Base-by-base conservation (phyloP, 2,888 invertebrate genomes). In the Caenorhabditis parvicauda region DNA sequence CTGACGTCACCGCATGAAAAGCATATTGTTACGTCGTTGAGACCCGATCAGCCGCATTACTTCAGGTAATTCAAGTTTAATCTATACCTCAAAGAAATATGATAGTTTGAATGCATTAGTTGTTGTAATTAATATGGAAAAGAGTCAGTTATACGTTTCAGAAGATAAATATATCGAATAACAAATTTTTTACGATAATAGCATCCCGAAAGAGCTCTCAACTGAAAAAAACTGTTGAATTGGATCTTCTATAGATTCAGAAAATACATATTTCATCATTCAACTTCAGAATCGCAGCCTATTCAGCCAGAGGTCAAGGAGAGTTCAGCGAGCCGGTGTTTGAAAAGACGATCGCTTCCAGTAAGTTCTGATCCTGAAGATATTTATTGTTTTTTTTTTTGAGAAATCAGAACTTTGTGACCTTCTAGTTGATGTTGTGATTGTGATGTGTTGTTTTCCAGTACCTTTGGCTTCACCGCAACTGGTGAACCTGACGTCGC, bases 401-500 rank as follows among this genome's bases (percentile, higher is more conserved):
- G n/a, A n/a, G n/a, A n/a, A n/a, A n/a, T n/a, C n/a, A n/a, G n/a
- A n/a, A n/a, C n/a, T n/a, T n/a, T n/a, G n/a, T n/a, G n/a, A n/a
- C n/a, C n/a, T n/a, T n/a, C n/a, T n/a, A n/a, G 45, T 59, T n/a
- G 42, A 38, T 37, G 19, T 44, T 21, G 43, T 58, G 41, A 48
- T 29, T 57, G 39, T 22, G n/a, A 9, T n/a, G 19, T 41, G n/a
- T 38, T 52, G 29, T 43, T 61, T 61, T 65, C 38, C 76, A 95
- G 95, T 92, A 86, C 95, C 95, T 82, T 91, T 91, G 85, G 92
- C 92, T 82, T 91, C 95, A 81, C 95, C 95, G 82, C 89, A 89
- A 87, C 91, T 92, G 86, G 91, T 95, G 84, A 88, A 88, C 76
- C 92, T 90, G 72, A 87, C 87, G 84, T 89, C 93, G 77, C 87